phyloP scores from a whole-genome alignment of 2,888 invertebrate species.

The Julus scandinavius region DNA sequence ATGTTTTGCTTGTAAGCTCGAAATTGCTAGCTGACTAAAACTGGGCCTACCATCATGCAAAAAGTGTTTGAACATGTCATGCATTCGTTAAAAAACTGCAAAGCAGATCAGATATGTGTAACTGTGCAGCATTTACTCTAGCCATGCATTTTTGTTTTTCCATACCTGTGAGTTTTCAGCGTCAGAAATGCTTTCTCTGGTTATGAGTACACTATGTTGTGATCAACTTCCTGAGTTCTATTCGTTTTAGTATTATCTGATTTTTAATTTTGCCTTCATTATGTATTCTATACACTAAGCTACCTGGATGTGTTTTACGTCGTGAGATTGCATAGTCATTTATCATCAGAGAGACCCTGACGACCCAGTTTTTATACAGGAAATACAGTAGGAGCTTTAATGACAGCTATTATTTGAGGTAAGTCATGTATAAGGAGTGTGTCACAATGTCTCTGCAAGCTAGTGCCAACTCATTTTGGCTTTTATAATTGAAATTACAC shows the following conservation, averaged over 20 bases:
- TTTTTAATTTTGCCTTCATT: background rate
- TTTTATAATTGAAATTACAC: background rate
- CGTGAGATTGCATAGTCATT: background rate
- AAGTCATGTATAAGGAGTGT: background rate
- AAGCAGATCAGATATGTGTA: too few species aligned
- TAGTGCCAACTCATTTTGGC: background rate
- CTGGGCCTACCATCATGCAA: too few species aligned
- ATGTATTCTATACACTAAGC: background rate
- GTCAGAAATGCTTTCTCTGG: background rate
- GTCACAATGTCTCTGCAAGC: background rate
- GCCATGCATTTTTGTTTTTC: too few species aligned
- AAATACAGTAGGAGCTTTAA: background rate
- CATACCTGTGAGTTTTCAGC: background rate
- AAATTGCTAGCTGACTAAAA: too few species aligned
- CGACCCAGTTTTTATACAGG: slow-evolving; percentile 28
- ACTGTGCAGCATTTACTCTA: too few species aligned
- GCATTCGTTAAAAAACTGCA: too few species aligned
- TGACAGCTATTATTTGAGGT: background rate
- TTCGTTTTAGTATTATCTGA: background rate
- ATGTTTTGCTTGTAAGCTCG: too few species aligned
- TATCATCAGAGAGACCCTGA: background rate
- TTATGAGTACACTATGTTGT: background rate
- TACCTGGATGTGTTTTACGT: background rate
- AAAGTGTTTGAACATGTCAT: too few species aligned
- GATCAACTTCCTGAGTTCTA: background rate